Percentiles rank a stretch among this genome's conserved stretches.
Conservation (phyloP, 2,113 vertebrate species). For the Onychostruthus taczanowskii region DNA sequence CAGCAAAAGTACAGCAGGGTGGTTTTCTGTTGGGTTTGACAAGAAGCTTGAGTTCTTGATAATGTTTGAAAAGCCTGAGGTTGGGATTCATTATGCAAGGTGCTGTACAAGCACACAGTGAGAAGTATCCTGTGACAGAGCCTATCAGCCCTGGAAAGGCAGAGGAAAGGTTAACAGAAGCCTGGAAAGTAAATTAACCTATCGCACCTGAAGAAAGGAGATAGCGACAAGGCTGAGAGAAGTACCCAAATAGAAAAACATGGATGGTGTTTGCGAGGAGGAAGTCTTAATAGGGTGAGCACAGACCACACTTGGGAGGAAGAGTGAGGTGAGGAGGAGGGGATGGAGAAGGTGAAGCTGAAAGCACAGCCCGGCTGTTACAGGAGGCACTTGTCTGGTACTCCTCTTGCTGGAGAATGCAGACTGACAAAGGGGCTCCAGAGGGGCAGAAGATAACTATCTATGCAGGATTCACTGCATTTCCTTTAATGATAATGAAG, state of each 20-base stretch:
- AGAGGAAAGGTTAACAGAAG: constrained; percentile 46
- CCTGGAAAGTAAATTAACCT: constrained; percentile 51
- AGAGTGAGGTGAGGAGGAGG: neutral
- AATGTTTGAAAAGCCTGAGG: constrained; percentile 11
- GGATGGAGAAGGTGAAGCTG: neutral
- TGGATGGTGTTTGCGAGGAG: neutral
- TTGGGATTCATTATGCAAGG: constrained; percentile 39
- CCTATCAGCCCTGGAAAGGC: constrained; percentile 27
- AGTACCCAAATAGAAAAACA: neutral
- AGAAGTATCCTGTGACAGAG: constrained; percentile 17
- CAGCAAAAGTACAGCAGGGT: neutral
- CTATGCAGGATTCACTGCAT: neutral
- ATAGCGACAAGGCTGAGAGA: constrained; percentile 38
- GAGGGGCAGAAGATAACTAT: neutral
- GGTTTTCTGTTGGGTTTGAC: neutral
- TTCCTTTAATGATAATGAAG: neutral
- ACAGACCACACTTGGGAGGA: neutral
- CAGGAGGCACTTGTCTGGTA: neutral
- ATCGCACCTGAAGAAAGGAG: neutral
- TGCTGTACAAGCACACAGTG: neutral
- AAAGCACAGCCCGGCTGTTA: rapidly evolving
- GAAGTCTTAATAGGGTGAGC: neutral
- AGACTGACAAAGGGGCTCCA: neutral
- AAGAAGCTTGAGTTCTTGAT: constrained; percentile 14
- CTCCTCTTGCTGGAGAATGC: neutral